Evolutionary conservation across 2,113 vertebrate species (phyloP).

Genomic region (Otocyon megalotis): DNA sequence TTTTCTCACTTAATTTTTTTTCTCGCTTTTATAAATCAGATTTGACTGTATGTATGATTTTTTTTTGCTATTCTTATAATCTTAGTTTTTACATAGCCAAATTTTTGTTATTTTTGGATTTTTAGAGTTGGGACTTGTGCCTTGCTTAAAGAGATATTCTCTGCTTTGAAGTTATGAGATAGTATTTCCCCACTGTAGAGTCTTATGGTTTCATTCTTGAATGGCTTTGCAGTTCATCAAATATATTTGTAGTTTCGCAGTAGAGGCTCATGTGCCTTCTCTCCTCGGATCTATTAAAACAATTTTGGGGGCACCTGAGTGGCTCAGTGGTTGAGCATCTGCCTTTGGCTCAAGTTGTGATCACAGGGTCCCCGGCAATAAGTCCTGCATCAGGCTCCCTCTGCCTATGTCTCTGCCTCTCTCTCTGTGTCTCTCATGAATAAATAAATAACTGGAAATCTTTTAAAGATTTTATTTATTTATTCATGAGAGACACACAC

Average conservation of each 20-base stretch:
- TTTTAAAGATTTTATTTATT: too few species aligned
- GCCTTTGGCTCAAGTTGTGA: too few species aligned
- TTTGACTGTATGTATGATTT: background rate
- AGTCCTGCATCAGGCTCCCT: too few species aligned
- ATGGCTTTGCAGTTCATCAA: background rate
- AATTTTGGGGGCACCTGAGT: too few species aligned
- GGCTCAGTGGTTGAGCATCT: too few species aligned
- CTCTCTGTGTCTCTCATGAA: too few species aligned
- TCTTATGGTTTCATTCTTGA: background rate
- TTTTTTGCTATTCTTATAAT: background rate
- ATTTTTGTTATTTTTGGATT: background rate
- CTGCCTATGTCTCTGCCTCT: too few species aligned
- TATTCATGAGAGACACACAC: too few species aligned
- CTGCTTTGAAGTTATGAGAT: conserved; percentile 1
- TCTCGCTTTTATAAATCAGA: background rate
- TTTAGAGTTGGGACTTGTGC: background rate
- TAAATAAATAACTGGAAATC: too few species aligned
- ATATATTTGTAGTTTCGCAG: background rate
- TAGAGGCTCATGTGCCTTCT: background rate
- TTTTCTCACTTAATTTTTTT: background rate
- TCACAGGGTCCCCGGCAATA: too few species aligned
- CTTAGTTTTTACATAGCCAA: conserved; percentile 11
- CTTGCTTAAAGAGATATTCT: background rate
- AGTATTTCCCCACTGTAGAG: background rate
- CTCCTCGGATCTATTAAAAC: too few species aligned